Evolutionary conservation across 2,888 invertebrate species (phyloP).

Genomic region (Antheraea assamensis): DNA sequence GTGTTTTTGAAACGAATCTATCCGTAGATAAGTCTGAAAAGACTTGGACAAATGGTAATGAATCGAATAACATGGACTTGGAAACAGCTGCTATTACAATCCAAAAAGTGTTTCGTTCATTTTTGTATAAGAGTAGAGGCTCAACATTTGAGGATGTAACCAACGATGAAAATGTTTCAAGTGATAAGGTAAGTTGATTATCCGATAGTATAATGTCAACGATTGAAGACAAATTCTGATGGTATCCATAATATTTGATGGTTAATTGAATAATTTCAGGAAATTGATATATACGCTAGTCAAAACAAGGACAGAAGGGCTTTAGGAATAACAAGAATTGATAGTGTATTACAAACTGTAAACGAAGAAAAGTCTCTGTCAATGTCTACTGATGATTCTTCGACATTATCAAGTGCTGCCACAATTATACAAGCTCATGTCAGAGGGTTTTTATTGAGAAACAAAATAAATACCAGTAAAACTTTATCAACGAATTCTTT

Average conservation of each 20-base stretch:
- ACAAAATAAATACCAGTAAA: slow-evolving; percentile 70
- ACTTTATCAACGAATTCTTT: slow-evolving; percentile 64
- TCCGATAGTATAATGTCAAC: background rate
- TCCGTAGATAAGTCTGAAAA: slow-evolving; percentile 25
- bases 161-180: slow-evolving; percentile 53
- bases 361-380: slow-evolving; percentile 78
- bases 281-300: slow-evolving; percentile 46
- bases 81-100: slow-evolving; percentile 81
- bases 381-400: slow-evolving; percentile 76
- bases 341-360: slow-evolving; percentile 77
- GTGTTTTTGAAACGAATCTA: slow-evolving; percentile 24
- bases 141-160: slow-evolving; percentile 67
- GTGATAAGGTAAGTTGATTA: slow-evolving; percentile 48
- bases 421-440: slow-evolving; percentile 86
- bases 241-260: background rate
- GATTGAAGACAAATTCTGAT: background rate
- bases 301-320: slow-evolving; percentile 61
- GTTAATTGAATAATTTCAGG: slow-evolving; percentile 50
- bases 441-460: slow-evolving; percentile 85
- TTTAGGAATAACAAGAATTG: slow-evolving; percentile 69
- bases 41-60: slow-evolving; percentile 27
- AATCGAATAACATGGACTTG: slow-evolving; percentile 64
- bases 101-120: slow-evolving; percentile 80
- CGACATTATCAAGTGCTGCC: slow-evolving; percentile 81
- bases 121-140: slow-evolving; percentile 72